Conservation (phyloP, 2,113 vertebrate genomes). For the Isichthys henryi region DNA sequence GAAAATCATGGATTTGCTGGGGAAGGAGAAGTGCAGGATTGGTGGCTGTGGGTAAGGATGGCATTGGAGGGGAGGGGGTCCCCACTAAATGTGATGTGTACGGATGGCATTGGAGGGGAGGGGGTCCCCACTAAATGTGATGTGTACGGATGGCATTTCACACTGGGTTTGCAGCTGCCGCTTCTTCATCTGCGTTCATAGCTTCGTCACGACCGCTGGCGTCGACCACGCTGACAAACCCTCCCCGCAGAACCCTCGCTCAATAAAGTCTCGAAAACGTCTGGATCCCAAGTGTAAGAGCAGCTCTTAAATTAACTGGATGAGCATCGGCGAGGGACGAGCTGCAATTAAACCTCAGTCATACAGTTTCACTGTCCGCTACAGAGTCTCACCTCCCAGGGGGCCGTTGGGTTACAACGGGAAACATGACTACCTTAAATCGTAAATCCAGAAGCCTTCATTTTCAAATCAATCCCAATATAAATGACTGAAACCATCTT, state of each 20-base stretch:
- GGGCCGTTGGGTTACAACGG: background rate
- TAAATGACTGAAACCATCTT: background rate
- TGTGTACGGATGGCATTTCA: constrained; percentile 32
- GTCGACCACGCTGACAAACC: background rate
- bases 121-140: constrained; percentile 35
- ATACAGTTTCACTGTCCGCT: background rate
- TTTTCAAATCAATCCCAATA: background rate
- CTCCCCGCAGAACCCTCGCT: background rate
- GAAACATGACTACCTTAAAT: background rate
- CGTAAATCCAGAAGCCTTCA: background rate
- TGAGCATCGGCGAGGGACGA: background rate
- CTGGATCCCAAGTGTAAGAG: background rate
- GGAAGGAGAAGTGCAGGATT: background rate
- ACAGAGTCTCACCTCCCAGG: background rate
- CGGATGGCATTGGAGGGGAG: constrained; percentile 24
- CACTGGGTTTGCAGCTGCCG: constrained; percentile 22
- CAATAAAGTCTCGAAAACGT: background rate
- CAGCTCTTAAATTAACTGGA: background rate
- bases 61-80: constrained; percentile 20
- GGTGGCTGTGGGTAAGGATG: constrained; percentile 19
- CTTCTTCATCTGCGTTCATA: background rate
- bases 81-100: constrained; percentile 36
- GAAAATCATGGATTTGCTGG: constrained; percentile 38
- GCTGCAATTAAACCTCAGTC: background rate
- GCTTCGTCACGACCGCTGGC: background rate